A percentile compares a stretch with the other conserved stretches of the same genome.
These are phyloP conservation scores for rabbit (Oryctolagus cuniculus) DNA, from an alignment of 2,113 vertebrate genomes.

Conservation along the genomic window mOryCun1.1 NC_091436.1:75472001-75472500, in stretches of 20 bases:
- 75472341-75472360: neutral
- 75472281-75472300: neutral
- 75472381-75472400: neutral
- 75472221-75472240: neutral
- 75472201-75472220: neutral
- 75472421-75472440: neutral
- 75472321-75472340: neutral
- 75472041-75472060: neutral
- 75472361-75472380: neutral
- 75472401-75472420: conserved; percentile 6
- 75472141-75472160: neutral
- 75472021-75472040: neutral
- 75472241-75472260: neutral
- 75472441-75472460: neutral
- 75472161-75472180: neutral
- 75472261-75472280: neutral
- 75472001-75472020: neutral
- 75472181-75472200: neutral
- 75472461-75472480: neutral
- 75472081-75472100: neutral
- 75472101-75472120: neutral
- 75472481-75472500: neutral
- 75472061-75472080: neutral
- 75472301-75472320: neutral
- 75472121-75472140: neutral